Conservation (phyloP, 1,140 invertebrate genomes). For the Homalodisca vitripennis region DNA sequence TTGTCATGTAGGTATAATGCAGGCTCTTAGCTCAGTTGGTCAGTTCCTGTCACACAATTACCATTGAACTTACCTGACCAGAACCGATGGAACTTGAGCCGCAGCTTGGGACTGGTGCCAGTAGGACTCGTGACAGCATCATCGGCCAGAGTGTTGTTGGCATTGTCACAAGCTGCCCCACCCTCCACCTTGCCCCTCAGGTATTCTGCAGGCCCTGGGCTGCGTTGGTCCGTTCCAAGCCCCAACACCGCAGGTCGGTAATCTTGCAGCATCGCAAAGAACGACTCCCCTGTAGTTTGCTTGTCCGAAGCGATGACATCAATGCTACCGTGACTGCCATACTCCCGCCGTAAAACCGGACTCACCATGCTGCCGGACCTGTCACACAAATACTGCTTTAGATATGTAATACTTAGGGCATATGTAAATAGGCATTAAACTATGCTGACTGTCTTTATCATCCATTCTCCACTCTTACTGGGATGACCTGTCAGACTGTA, state of each 20-base stretch:
- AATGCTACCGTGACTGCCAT: slow-evolving; percentile 65
- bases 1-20: no score
- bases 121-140: slow-evolving; percentile 41
- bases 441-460: no score
- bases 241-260: slow-evolving; percentile 57
- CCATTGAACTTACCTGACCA: slow-evolving; percentile 35
- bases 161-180: slow-evolving; percentile 41
- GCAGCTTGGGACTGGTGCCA: slow-evolving; percentile 70
- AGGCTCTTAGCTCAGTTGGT: no score
- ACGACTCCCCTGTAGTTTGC: slow-evolving; percentile 45
- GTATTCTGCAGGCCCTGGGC: slow-evolving; percentile 61
- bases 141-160: slow-evolving; percentile 46
- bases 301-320: slow-evolving; percentile 57
- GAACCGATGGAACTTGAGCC: slow-evolving; percentile 45
- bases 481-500: no score
- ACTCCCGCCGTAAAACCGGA: slow-evolving; percentile 52
- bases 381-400: no score
- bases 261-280: slow-evolving; percentile 80
- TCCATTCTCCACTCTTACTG: no score
- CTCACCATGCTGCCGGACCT: slow-evolving; percentile 21
- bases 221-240: slow-evolving; percentile 59
- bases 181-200: slow-evolving; percentile 51
- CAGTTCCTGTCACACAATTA: no score
- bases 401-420: no score
- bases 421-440: no score